These are phyloP conservation scores for Lagenorhynchus albirostris DNA, from an alignment of 2,113 vertebrate species.

Conservation along the genomic window DNA sequence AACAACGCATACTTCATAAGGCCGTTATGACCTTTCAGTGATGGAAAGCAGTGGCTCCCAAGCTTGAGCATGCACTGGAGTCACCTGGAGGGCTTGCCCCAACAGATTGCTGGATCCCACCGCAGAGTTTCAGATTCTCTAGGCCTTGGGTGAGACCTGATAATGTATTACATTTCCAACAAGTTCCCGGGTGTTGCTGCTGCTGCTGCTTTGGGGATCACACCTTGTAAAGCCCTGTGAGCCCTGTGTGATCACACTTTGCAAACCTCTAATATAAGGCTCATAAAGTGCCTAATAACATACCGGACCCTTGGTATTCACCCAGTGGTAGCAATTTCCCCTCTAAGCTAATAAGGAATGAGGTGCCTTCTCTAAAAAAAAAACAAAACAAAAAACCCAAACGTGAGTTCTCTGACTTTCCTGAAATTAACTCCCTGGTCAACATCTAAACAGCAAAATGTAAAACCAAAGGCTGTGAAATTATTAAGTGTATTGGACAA, in stretches of 20 bases:
- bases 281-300: background rate
- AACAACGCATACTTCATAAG: background rate
- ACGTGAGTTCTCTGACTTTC: background rate
- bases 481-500: background rate
- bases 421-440: background rate
- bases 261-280: background rate
- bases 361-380: background rate
- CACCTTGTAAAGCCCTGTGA: background rate
- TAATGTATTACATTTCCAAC: background rate
- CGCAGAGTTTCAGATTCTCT: background rate
- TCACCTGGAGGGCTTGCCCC: background rate
- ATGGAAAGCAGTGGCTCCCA: background rate
- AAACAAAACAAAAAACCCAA: background rate
- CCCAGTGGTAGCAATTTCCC: background rate
- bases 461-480: background rate
- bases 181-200: background rate
- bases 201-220: background rate
- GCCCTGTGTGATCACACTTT: background rate
- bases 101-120: background rate
- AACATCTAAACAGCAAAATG: background rate
- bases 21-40: background rate
- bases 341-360: background rate
- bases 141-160: background rate
- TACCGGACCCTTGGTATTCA: background rate
- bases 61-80: background rate